Percentiles rank a stretch among this genome's conserved stretches.
phyloP scores from a whole-genome alignment of 1,140 invertebrate genomes.

The Papilio machaon region DNA sequence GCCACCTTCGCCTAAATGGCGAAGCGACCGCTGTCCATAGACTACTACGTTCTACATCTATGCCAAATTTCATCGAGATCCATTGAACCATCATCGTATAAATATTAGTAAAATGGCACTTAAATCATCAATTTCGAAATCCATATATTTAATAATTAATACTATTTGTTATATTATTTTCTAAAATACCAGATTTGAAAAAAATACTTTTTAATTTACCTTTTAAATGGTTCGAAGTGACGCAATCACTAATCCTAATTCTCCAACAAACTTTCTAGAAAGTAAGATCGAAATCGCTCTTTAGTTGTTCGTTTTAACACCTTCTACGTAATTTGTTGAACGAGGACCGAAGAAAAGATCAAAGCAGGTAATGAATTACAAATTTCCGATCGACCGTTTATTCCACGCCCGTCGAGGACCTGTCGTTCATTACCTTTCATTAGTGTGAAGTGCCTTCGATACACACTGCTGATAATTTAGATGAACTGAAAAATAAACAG shows the following conservation, averaged over 20 bases:
- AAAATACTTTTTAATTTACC: too few relatives aligned
- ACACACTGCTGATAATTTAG: slow-evolving; percentile 41
- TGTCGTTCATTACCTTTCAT: slow-evolving; percentile 58
- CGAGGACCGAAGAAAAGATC: slow-evolving; percentile 41
- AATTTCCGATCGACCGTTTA: slow-evolving; percentile 56
- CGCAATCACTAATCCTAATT: neutral
- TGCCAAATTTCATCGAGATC: too few relatives aligned
- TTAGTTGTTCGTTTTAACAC: slow-evolving; percentile 20
- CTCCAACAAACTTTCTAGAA: neutral
- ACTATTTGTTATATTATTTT: too few relatives aligned
- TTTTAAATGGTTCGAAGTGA: neutral
- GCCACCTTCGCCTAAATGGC: too few relatives aligned
- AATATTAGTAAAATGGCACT: too few relatives aligned
- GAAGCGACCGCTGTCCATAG: too few relatives aligned
- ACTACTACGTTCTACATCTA: too few relatives aligned
- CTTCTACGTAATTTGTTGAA: slow-evolving; percentile 29
- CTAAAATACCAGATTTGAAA: too few relatives aligned
- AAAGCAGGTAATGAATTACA: slow-evolving; percentile 47
- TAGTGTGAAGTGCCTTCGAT: slow-evolving; percentile 39
- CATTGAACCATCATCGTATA: too few relatives aligned
- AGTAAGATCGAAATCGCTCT: neutral
- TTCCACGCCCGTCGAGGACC: slow-evolving; percentile 46
- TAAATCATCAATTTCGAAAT: too few relatives aligned
- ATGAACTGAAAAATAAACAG: slow-evolving; percentile 1
- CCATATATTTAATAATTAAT: too few relatives aligned